Percentiles rank a stretch among this genome's conserved stretches.
These are phyloP conservation scores for Sus scrofa DNA, from an alignment of 2,113 vertebrate species.

Conservation along the genomic window DNA sequence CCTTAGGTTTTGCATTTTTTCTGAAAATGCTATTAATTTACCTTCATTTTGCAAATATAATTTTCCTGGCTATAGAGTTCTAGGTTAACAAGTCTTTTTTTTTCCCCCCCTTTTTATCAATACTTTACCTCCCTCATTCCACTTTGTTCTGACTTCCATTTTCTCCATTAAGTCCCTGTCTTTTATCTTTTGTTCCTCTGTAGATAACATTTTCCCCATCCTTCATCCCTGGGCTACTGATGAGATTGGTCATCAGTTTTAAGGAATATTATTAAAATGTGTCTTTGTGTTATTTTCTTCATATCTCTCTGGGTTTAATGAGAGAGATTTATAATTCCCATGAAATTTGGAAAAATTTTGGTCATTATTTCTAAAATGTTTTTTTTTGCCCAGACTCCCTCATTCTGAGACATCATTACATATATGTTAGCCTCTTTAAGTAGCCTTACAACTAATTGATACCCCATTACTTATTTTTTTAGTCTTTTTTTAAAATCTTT, in stretches of 20 bases:
- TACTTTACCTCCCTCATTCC: neutral
- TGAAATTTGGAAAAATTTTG: neutral
- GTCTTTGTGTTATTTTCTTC: neutral
- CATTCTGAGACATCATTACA: neutral
- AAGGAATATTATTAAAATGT: neutral
- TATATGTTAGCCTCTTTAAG: neutral
- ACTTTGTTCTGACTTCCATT: neutral
- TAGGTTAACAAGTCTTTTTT: neutral
- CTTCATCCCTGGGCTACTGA: neutral
- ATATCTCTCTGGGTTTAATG: neutral
- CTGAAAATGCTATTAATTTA: slow-evolving; percentile 25
- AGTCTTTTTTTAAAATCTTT: neutral
- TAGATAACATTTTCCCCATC: neutral
- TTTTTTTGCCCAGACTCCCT: neutral
- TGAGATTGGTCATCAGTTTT: neutral
- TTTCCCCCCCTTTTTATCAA: neutral
- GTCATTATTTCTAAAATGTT: neutral
- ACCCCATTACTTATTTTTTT: neutral
- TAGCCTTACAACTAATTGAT: neutral
- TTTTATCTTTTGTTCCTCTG: neutral
- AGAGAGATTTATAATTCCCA: neutral
- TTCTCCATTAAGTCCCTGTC: neutral
- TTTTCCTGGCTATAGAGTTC: neutral
- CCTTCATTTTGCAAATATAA: neutral
- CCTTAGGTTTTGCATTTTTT: neutral